phyloP scores from a whole-genome alignment of 2,888 invertebrate genomes.

The Argyresthia albistria region DNA sequence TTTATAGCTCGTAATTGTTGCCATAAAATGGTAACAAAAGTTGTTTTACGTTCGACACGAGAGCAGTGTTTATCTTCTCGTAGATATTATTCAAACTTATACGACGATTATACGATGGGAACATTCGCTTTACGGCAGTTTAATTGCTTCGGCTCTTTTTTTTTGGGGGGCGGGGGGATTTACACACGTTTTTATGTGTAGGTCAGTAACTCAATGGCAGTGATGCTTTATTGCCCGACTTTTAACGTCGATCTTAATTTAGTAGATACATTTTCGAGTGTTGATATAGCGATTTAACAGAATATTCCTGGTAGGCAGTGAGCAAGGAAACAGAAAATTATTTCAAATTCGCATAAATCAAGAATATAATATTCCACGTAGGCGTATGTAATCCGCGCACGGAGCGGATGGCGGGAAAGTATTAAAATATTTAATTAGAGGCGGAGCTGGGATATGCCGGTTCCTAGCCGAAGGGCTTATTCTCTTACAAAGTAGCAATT shows the following conservation, averaged over 20 bases:
- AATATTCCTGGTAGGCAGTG: background rate
- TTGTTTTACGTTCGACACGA: conserved; percentile 67
- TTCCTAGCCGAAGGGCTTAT: conserved; percentile 13
- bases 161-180: too few relatives aligned
- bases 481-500: conserved; percentile 39
- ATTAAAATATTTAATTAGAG: conserved; percentile 62
- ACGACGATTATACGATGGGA: conserved; percentile 52
- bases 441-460: conserved; percentile 23
- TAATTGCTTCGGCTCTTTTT: conserved; percentile 49
- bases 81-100: conserved; percentile 44
- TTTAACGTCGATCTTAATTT: background rate
- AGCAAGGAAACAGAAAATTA: conserved; percentile 2
- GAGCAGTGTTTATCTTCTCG: conserved; percentile 60
- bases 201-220: background rate
- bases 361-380: background rate
- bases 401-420: conserved; percentile 37
- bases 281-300: background rate
- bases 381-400: conserved; percentile 4
- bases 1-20: conserved; percentile 72
- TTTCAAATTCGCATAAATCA: conserved; percentile 5
- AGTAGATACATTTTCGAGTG: background rate
- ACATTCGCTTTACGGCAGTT: conserved; percentile 50
- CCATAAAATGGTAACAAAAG: conserved; percentile 71
- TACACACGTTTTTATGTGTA: conserved; percentile 24
- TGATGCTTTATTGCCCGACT: background rate